Conservation (phyloP, 1,140 invertebrate species). For the Drosophila kurseongensis region DNA sequence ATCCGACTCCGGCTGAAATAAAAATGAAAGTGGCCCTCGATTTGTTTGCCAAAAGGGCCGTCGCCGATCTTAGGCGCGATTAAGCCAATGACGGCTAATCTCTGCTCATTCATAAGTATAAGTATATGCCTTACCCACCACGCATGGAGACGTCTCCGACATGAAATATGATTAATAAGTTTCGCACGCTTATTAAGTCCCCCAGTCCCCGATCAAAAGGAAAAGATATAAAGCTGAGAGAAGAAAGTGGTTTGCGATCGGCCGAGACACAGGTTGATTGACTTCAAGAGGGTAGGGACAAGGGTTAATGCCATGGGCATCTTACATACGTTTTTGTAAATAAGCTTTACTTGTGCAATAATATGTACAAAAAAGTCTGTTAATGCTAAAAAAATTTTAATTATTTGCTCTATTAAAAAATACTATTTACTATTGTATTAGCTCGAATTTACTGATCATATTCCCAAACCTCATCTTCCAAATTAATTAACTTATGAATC, state of each 20-base stretch:
- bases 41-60: slow-evolving; percentile 26
- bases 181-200: slow-evolving; percentile 74
- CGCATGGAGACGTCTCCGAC: slow-evolving; percentile 14
- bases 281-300: slow-evolving; percentile 33
- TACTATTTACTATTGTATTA: no score
- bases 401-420: no score
- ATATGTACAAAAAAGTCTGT: no score
- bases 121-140: slow-evolving; percentile 28
- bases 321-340: neutral
- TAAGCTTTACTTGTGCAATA: neutral
- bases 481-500: no score
- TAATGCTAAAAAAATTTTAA: no score
- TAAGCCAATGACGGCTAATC: slow-evolving; percentile 71
- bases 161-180: slow-evolving; percentile 77
- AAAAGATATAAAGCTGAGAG: slow-evolving; percentile 27
- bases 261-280: slow-evolving; percentile 55
- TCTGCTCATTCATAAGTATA: slow-evolving; percentile 70
- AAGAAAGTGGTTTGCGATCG: slow-evolving; percentile 59
- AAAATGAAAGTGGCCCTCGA: slow-evolving; percentile 67
- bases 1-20: slow-evolving; percentile 41
- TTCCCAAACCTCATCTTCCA: no score
- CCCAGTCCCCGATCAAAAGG: slow-evolving; percentile 22
- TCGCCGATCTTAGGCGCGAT: slow-evolving; percentile 67
- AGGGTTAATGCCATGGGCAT: slow-evolving; percentile 11
- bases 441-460: no score